Base-by-base conservation (phyloP, 2,113 vertebrate genomes). In the Meriones unguiculatus region DNA sequence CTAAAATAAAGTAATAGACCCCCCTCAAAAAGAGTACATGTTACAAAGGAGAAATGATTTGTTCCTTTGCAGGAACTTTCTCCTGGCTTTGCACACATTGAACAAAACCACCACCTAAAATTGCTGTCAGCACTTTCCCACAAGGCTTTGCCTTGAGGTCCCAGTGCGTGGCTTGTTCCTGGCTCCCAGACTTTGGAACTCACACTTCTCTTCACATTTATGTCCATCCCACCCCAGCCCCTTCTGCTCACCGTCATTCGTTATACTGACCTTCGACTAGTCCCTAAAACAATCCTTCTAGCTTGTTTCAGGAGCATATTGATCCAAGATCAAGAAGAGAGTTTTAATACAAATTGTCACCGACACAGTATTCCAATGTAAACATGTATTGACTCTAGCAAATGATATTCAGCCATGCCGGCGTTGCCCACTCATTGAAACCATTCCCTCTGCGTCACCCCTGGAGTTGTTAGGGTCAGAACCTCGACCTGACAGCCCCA, bases 281-380 rank as follows among this genome's bases (percentile, higher is more conserved):
- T 91, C 67, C 50, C 76, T 77, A 57, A 59, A 65, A 88, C 81
- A 75, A 94, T 94, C 52, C 52, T 50, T 87, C 77, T 67, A 50
- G 87, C 46, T 95, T 95, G 95, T 96, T 94, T 46, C 87, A 87
- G 84, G 69, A 97, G 62, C 59, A 96, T 89, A 96, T 88, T 97
- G 97, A 97, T 96, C 92, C 87, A 76, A 95, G 90, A 96, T 94
- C 93, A 84, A 93, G 87, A 52, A 85, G 35, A 94, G 90, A 96
- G 96, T 10, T 90, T 96, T 96, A 93, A 94, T 81, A 96, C 76
- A 97, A 96, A 97, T 77, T 86, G 90, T 88, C 75, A 82, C 92
- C 77, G 88, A 96, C 95, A 28, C 46, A 2, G 59, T 85, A 65
- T 89, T 62, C 73, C 95, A 93, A 89, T 87, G 93, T 95, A 73